phyloP scores from a whole-genome alignment of 2,888 invertebrate species.

The Drosophila greeni region DNA sequence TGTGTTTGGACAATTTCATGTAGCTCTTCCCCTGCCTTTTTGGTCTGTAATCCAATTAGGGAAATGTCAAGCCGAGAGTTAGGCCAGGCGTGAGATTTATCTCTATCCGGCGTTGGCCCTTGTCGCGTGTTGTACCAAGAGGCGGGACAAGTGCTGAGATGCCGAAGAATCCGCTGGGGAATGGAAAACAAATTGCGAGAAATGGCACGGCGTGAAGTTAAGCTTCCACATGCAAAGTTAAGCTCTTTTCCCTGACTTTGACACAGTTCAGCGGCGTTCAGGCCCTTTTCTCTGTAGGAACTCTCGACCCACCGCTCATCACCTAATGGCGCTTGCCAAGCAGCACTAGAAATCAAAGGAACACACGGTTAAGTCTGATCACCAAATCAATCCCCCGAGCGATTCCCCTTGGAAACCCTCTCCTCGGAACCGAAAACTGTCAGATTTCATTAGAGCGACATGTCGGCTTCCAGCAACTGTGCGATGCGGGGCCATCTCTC shows the following conservation, averaged over 20 bases:
- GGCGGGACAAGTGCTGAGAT: slow-evolving; percentile 49
- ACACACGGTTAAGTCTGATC: slow-evolving; percentile 2
- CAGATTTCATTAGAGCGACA: slow-evolving; percentile 70
- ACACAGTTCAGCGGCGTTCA: background rate
- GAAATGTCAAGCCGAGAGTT: slow-evolving; percentile 58
- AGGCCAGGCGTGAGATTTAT: slow-evolving; percentile 45
- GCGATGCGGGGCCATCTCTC: slow-evolving; percentile 22
- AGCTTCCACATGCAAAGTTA: slow-evolving; percentile 6
- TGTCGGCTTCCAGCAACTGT: slow-evolving; percentile 42
- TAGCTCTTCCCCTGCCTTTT: slow-evolving; percentile 6
- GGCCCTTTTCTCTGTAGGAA: background rate
- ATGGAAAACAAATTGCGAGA: slow-evolving; percentile 14
- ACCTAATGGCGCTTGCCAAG: slow-evolving; percentile 28
- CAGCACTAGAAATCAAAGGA: slow-evolving; percentile 10
- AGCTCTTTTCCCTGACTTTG: slow-evolving; percentile 3
- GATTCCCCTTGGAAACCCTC: slow-evolving; percentile 4
- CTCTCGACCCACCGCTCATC: background rate
- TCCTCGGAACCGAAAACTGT: slow-evolving; percentile 56
- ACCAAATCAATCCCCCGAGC: slow-evolving; percentile 40
- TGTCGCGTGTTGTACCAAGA: slow-evolving; percentile 56
- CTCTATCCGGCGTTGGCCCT: slow-evolving; percentile 6
- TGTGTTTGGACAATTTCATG: slow-evolving; percentile 61
- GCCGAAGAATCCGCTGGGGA: slow-evolving; percentile 16
- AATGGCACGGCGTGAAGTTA: slow-evolving; percentile 8
- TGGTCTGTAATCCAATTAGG: slow-evolving; percentile 65